Evolutionary conservation across 2,888 invertebrate genomes (phyloP).

Genomic region (Rugalucina vietnamica): DNA sequence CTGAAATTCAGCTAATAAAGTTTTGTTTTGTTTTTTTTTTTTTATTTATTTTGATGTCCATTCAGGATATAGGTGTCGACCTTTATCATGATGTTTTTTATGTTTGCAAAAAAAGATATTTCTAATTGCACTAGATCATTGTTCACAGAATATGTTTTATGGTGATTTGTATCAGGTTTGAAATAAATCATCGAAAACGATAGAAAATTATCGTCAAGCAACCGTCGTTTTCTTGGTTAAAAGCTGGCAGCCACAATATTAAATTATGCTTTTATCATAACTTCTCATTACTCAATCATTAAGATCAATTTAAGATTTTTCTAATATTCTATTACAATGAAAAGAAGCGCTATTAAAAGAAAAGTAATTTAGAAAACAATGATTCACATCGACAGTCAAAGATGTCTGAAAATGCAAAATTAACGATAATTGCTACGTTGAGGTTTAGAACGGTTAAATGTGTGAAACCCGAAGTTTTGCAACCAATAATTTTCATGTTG

Average conservation of each 20-base stretch:
- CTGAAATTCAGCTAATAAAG: too few species aligned
- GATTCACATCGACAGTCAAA: background rate
- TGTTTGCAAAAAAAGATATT: too few species aligned
- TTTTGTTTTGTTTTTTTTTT: too few species aligned
- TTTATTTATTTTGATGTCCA: too few species aligned
- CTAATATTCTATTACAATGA: slow-evolving; percentile 9
- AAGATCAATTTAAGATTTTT: slow-evolving; percentile 47
- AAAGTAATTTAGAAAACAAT: background rate
- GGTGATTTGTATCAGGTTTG: slow-evolving; percentile 5
- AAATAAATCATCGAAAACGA: slow-evolving; percentile 16
- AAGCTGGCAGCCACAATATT: slow-evolving; percentile 41
- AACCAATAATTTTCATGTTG: slow-evolving; percentile 58
- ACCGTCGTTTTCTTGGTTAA: background rate
- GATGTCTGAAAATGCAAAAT: background rate
- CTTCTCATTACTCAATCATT: slow-evolving; percentile 57
- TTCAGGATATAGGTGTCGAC: too few species aligned
- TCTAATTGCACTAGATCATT: slow-evolving; percentile 2
- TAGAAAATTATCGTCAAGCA: slow-evolving; percentile 10
- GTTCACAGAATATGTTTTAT: slow-evolving; percentile 1
- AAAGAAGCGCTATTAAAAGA: background rate
- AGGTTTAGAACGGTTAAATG: slow-evolving; percentile 2
- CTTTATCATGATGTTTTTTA: too few species aligned
- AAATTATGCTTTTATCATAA: slow-evolving; percentile 53
- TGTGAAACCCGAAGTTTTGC: slow-evolving; percentile 34
- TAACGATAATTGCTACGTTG: slow-evolving; percentile 4